phyloP scores from a whole-genome alignment of 2,113 vertebrate genomes.

The Xiphorhynchus elegans region DNA sequence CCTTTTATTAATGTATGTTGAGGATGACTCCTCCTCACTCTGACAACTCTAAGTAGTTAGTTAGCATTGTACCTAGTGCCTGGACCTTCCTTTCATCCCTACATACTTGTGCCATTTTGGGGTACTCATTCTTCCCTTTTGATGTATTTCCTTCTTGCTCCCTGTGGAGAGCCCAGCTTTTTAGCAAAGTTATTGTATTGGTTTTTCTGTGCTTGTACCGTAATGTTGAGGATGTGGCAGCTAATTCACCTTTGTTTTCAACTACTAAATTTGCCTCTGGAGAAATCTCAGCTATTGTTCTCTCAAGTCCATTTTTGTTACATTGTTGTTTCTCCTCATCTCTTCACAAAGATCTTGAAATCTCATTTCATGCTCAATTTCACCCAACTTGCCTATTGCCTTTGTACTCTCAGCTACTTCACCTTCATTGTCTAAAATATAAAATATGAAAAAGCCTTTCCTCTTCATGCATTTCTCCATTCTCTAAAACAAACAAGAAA shows the following conservation, averaged over 20 bases:
- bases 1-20: neutral
- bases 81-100: neutral
- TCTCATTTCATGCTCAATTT: conserved; percentile 66
- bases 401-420: conserved; percentile 10
- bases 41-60: neutral
- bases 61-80: neutral
- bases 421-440: neutral
- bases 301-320: conserved; percentile 16
- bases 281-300: neutral
- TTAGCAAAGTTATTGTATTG: neutral
- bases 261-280: neutral
- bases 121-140: neutral
- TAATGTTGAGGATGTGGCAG: neutral
- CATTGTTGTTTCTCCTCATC: neutral
- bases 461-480: neutral
- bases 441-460: neutral
- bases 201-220: neutral
- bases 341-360: conserved; percentile 20
- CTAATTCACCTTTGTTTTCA: conserved; percentile 9
- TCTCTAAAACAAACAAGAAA: neutral
- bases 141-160: neutral
- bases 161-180: neutral
- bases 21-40: neutral
- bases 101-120: neutral
- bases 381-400: conserved; percentile 31